Conservation (phyloP, 2,888 invertebrate genomes). For the Scaptomyza flava region DNA sequence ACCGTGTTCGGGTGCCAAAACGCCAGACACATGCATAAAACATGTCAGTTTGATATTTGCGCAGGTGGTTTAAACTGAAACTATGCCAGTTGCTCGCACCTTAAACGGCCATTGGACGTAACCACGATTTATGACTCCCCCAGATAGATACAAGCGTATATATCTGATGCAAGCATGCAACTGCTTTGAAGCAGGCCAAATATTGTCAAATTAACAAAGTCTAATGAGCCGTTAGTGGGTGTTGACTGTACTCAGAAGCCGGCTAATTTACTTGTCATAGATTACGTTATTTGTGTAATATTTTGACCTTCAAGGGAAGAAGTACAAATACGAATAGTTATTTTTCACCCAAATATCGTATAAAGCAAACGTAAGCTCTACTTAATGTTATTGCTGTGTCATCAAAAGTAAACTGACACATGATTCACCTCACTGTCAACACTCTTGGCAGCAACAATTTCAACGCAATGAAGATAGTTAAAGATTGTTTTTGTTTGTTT, state of each 20-base stretch:
- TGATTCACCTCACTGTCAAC: conserved; percentile 2
- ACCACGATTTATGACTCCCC: conserved; percentile 53
- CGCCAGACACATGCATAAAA: conserved; percentile 10
- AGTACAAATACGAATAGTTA: background rate
- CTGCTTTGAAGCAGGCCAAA: conserved; percentile 20
- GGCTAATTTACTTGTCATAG: conserved; percentile 15
- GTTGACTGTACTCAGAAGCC: conserved; percentile 21
- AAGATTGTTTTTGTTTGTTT: conserved; percentile 3
- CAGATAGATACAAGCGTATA: background rate
- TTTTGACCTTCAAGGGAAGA: conserved; percentile 11
- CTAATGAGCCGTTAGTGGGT: conserved; percentile 56
- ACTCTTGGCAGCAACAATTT: conserved; percentile 1
- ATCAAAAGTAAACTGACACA: background rate
- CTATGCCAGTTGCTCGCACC: conserved; percentile 80
- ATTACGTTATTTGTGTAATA: conserved; percentile 7
- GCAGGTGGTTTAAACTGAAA: conserved; percentile 75
- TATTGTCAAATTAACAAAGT: conserved; percentile 64
- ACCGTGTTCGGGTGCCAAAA: conserved; percentile 29
- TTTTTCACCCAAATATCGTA: background rate
- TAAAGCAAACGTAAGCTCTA: background rate
- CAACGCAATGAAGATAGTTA: background rate
- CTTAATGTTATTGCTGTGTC: background rate
- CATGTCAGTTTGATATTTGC: conserved; percentile 66
- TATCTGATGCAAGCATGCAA: conserved; percentile 7
- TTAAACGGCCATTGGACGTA: conserved; percentile 68